These are phyloP conservation scores for Protula sp. DNA, from an alignment of 2,888 invertebrate species.

Conservation along the genomic window DNA sequence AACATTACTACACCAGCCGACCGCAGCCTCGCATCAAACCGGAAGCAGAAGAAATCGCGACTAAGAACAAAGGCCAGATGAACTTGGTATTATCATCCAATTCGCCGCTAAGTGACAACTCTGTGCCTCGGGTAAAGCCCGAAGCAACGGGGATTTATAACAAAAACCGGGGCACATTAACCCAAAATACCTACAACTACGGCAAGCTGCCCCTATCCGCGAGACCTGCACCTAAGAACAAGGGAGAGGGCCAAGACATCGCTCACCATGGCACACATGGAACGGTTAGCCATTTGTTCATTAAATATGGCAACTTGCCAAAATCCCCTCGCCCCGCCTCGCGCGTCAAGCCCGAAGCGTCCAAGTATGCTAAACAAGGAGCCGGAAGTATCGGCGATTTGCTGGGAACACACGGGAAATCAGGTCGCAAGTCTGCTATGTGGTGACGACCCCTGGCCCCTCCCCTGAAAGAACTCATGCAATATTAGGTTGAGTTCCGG, in stretches of 20 bases:
- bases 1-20: neutral
- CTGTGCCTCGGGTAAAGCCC: slow-evolving; percentile 11
- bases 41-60: slow-evolving; percentile 5
- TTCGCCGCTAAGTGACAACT: neutral
- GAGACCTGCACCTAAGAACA: slow-evolving; percentile 8
- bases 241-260: slow-evolving; percentile 12
- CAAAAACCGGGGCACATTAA: slow-evolving; percentile 13
- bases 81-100: neutral
- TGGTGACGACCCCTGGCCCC: too few relatives aligned
- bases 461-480: too few relatives aligned
- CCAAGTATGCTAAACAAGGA: neutral
- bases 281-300: neutral
- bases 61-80: slow-evolving; percentile 7
- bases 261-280: slow-evolving; percentile 5
- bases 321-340: slow-evolving; percentile 3
- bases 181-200: slow-evolving; percentile 9
- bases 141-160: slow-evolving; percentile 15
- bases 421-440: neutral
- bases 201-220: slow-evolving; percentile 9
- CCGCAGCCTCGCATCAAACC: slow-evolving; percentile 10
- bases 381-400: slow-evolving; percentile 6
- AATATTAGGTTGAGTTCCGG: too few relatives aligned
- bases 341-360: slow-evolving; percentile 12
- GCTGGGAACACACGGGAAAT: neutral
- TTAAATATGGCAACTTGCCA: slow-evolving; percentile 17